Conservation (phyloP, 2,113 vertebrate genomes). For the Colistium nudipinnis region DNA sequence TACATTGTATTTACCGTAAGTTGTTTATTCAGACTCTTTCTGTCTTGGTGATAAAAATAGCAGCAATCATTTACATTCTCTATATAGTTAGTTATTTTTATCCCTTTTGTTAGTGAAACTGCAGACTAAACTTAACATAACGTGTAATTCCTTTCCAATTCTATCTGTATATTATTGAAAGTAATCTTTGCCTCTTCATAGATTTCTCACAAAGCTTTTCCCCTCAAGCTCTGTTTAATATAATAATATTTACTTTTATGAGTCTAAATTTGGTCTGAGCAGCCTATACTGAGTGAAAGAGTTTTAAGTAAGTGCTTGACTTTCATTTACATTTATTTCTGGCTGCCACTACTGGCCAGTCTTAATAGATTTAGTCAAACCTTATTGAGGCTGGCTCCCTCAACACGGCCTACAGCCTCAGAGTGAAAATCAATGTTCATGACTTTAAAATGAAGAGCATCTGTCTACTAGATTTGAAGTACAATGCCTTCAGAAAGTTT, state of each 20-base stretch:
- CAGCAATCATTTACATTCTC: slow-evolving; percentile 31
- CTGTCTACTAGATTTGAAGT: slow-evolving; percentile 32
- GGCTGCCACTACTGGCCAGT: slow-evolving; percentile 13
- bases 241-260: neutral
- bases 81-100: slow-evolving; percentile 24
- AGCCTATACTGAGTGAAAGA: slow-evolving; percentile 4
- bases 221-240: slow-evolving; percentile 1
- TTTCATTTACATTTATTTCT: slow-evolving; percentile 52
- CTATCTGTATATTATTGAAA: neutral
- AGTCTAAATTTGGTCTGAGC: neutral
- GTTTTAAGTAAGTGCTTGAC: slow-evolving; percentile 1
- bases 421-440: slow-evolving; percentile 65
- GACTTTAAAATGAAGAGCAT: slow-evolving; percentile 56
- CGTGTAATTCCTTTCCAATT: slow-evolving; percentile 52
- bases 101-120: slow-evolving; percentile 20
- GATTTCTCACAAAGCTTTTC: neutral
- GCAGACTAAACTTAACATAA: slow-evolving; percentile 47
- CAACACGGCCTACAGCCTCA: slow-evolving; percentile 29
- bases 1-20: slow-evolving; percentile 12
- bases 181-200: neutral
- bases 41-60: slow-evolving; percentile 43
- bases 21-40: slow-evolving; percentile 22
- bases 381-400: slow-evolving; percentile 40
- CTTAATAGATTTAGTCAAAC: slow-evolving; percentile 47
- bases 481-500: slow-evolving; percentile 44